Conservation (phyloP, 2,797 vertebrate genomes). For the Ptychobarbus kaznakovi region DNA sequence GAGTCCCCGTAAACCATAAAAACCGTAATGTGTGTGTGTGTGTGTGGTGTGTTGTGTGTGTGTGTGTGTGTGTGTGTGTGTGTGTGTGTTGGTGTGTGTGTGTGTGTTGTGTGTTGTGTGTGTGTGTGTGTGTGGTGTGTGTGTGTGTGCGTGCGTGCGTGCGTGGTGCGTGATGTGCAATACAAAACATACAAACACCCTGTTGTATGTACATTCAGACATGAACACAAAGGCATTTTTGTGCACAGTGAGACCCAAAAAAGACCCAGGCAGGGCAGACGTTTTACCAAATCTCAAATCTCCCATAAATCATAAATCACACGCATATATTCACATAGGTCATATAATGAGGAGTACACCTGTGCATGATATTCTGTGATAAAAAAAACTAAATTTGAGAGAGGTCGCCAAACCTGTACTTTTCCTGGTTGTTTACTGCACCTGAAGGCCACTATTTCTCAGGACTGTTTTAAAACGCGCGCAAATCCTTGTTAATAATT, state of each 20-base stretch:
- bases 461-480: not conserved
- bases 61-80: too few species aligned
- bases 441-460: not conserved
- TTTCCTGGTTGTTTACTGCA: slow-evolving; percentile 7
- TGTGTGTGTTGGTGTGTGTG: too few species aligned
- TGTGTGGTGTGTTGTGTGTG: too few species aligned
- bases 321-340: not conserved
- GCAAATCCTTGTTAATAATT: not conserved
- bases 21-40: too few species aligned
- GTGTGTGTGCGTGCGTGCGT: too few species aligned
- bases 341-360: not conserved
- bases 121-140: too few species aligned
- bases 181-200: slow-evolving; percentile 54
- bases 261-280: not conserved
- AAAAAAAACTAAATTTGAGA: not conserved
- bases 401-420: not conserved
- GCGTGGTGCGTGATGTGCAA: too few species aligned
- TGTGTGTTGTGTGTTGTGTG: too few species aligned
- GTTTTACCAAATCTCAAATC: not conserved
- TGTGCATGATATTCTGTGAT: not conserved
- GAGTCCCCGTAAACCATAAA: too few species aligned
- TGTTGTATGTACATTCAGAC: slow-evolving; percentile 50
- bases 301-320: not conserved
- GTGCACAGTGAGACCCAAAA: not conserved
- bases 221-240: slow-evolving; percentile 48